Evolutionary conservation across 2,888 invertebrate genomes (phyloP).

Genomic region (Holacanthella duospinosa): DNA sequence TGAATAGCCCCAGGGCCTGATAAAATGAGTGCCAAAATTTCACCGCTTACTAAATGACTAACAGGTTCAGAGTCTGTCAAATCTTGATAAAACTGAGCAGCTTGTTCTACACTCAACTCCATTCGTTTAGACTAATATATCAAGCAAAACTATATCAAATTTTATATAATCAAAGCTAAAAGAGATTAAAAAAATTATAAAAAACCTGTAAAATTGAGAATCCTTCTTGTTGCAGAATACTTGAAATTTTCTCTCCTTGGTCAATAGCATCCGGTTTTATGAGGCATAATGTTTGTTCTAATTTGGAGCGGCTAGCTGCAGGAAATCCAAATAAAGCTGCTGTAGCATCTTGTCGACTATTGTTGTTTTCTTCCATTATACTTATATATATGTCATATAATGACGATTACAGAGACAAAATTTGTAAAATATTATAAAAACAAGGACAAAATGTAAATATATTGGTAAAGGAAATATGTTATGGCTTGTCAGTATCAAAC

Average conservation of each 20-base stretch:
- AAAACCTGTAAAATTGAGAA: slow-evolving; percentile 61
- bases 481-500: too few relatives aligned
- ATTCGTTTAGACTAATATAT: slow-evolving; percentile 57
- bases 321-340: slow-evolving; percentile 1
- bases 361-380: not conserved
- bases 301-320: not conserved
- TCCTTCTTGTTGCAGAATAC: slow-evolving; percentile 57
- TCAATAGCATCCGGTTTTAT: slow-evolving; percentile 58
- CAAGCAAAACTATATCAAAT: slow-evolving; percentile 26
- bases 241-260: slow-evolving; percentile 60
- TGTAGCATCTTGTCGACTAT: not conserved
- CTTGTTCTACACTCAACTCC: slow-evolving; percentile 70
- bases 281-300: not conserved
- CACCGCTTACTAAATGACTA: not conserved
- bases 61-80: slow-evolving; percentile 53
- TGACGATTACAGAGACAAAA: too few relatives aligned
- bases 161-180: not conserved
- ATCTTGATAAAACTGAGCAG: slow-evolving; percentile 69
- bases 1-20: not conserved
- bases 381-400: too few relatives aligned
- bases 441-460: too few relatives aligned
- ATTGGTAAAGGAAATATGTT: too few relatives aligned
- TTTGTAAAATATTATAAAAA: too few relatives aligned
- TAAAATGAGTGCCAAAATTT: not conserved
- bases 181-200: not conserved